Evolutionary conservation across 2,888 invertebrate genomes (phyloP), one percentile per base, ranked within the genome.

Genomic region (Tenthredo livida): DNA sequence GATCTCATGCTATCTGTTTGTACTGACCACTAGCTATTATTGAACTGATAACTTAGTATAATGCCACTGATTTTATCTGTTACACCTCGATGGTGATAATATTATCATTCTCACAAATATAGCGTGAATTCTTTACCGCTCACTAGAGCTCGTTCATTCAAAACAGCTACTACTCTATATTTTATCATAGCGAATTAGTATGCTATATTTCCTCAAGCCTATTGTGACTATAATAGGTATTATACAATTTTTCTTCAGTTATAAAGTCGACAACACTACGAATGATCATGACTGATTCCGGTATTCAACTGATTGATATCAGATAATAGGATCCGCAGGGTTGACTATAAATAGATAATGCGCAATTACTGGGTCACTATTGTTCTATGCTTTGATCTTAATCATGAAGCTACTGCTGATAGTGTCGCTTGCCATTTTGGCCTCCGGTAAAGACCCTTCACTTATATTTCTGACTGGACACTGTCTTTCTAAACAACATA

Each of bases 371-470:
- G 10, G n/a, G 10, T 7, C 43, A 61, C 61, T 37, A 43, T 43
- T 17, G 21, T 40, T 72, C 37, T 21, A 3, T 9, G 40, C n/a
- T 43, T 21, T 40, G 9, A 40, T 40, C 15, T 67, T 43, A 72
- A 72, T 25, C 50, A 77, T 77, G 77, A 77, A 77, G 21, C 17
- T 77, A n/a, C 25, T 77, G 2, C 15, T 50, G 54, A 29, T 77
- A 15, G 25, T 17, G 12, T 50, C 72, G 40, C 40, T 72, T 21
- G 72, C 72, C 72, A 40, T 72, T 10, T 40, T 72, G 37, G 72
- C 72, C 43, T 21, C 40, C 1, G 72, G 40, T 72, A 21, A 17
- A 40, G 7, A 43, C 21, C 25, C 61, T n/a, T 10, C 10, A 6
- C 10, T 70, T 17, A 37, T 37, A 72, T n/a, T n/a, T n/a, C n/a